Percentiles rank a stretch among this genome's conserved stretches.
Conservation (phyloP, 2,113 vertebrate genomes). For the Oophaga pumilio region DNA sequence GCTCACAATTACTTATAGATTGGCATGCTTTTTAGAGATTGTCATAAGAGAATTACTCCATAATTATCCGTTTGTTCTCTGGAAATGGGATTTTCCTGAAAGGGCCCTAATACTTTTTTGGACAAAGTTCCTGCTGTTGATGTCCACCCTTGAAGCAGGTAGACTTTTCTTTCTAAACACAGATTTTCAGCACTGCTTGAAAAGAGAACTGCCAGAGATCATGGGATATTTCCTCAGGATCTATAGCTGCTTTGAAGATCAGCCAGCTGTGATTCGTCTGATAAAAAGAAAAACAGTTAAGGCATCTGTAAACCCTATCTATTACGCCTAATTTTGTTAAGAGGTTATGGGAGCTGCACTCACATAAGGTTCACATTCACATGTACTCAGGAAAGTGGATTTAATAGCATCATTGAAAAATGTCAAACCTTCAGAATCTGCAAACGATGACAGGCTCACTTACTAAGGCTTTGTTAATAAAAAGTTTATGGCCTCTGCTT, state of each 20-base stretch:
- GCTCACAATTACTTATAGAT: neutral
- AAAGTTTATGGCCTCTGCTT: neutral
- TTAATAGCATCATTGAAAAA: no score
- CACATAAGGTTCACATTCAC: neutral
- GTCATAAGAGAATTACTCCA: neutral
- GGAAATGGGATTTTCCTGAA: neutral
- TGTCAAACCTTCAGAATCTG: no score
- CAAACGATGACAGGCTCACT: no score
- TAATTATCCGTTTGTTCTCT: neutral
- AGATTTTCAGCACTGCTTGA: neutral
- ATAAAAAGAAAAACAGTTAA: neutral
- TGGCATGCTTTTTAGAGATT: neutral
- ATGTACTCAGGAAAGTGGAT: neutral
- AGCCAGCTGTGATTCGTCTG: neutral
- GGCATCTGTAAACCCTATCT: neutral
- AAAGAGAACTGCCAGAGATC: neutral
- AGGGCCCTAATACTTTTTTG: neutral
- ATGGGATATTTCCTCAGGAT: conserved; percentile 12
- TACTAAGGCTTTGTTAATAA: no score
- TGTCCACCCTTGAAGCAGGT: neutral
- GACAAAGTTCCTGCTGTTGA: neutral
- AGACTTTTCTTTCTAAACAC: neutral
- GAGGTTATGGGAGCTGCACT: conserved; percentile 13
- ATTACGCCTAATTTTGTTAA: neutral
- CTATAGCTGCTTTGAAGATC: conserved; percentile 11